These are phyloP conservation scores for Lycophotia porphyrea DNA, from an alignment of 2,888 invertebrate genomes.

Conservation along the genomic window DNA sequence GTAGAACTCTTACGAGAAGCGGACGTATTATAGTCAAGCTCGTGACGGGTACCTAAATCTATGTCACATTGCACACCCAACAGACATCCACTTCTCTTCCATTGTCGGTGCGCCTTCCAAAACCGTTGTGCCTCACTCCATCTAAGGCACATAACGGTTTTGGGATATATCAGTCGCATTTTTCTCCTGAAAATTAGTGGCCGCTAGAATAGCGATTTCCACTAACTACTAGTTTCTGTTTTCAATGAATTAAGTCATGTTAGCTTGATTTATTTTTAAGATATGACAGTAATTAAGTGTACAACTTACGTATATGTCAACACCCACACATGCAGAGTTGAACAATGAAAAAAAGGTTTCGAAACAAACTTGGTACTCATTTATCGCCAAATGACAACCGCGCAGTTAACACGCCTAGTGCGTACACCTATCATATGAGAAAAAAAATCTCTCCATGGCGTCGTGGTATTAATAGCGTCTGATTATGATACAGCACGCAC, in stretches of 20 bases:
- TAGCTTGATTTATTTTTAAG: not conserved
- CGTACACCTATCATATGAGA: conserved; percentile 13
- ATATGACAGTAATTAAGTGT: not conserved
- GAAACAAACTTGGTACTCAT: not conserved
- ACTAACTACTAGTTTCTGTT: not conserved
- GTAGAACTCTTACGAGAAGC: too few species aligned
- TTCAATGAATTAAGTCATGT: not conserved
- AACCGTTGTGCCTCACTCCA: too few species aligned
- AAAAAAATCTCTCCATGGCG: conserved; percentile 24
- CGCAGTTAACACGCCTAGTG: conserved; percentile 24
- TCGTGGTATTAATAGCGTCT: conserved; percentile 37
- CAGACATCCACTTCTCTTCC: not conserved
- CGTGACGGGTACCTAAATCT: not conserved
- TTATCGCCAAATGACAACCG: not conserved
- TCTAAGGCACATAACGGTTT: too few species aligned
- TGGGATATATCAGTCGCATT: not conserved
- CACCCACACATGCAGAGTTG: not conserved
- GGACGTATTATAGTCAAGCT: not conserved
- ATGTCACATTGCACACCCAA: not conserved
- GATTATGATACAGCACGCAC: conserved; percentile 55
- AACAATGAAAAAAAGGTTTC: not conserved
- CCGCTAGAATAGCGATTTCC: not conserved
- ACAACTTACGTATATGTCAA: not conserved
- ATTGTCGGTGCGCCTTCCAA: too few species aligned
- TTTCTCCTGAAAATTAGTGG: not conserved